Base-by-base conservation (phyloP, 2,797 vertebrate species). In the Acanthurus tractus region DNA sequence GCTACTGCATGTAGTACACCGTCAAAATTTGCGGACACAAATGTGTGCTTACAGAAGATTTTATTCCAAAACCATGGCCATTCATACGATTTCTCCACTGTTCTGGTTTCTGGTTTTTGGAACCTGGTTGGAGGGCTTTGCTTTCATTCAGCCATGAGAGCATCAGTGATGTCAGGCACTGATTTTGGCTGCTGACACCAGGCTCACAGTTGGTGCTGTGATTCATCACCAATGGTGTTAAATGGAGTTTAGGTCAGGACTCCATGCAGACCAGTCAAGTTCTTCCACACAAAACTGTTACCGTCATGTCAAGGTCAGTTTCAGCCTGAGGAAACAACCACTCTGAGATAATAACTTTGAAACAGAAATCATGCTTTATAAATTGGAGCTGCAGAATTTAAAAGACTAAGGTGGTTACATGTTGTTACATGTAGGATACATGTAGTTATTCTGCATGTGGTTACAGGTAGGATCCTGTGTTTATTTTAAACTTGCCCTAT, bases 211-310 rank as follows among this genome's bases (percentile, higher is more conserved):
- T 23, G 46, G 52, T 3, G 1, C 40, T 38, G 38, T 72, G 73
- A 67, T 76, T 64, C 69, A 72, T 72, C 20, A 57, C 17, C 67
- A 67, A 42, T 63, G 58, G 42, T 63, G 57, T 25, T 57, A 38
- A 38, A 70, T 29, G 6, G 62, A 17, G 23, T 25, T 55, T 61
- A 38, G 56, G 29, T 54, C 15, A 38, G 38, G 20, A 40, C 50
- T 58, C 65, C 48, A 23, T n/a, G 36, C 15, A 36, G n/a, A 29
- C 65, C 22, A 42, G 56, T 56, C 18, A 44, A 42, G 56, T 34
- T 70, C 55, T 48, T 76, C 44, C 18, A 15, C 15, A 70, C 10
- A 38, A 61, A 71, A 65, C 42, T 61, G 14, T 13, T 69, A 61
- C 7, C 25, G 54, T 18, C 1, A 64, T 46, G 2, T 42, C 46